These are phyloP conservation scores for Anoplopoma fimbria DNA, from an alignment of 2,113 vertebrate species.

Conservation along the genomic window DNA sequence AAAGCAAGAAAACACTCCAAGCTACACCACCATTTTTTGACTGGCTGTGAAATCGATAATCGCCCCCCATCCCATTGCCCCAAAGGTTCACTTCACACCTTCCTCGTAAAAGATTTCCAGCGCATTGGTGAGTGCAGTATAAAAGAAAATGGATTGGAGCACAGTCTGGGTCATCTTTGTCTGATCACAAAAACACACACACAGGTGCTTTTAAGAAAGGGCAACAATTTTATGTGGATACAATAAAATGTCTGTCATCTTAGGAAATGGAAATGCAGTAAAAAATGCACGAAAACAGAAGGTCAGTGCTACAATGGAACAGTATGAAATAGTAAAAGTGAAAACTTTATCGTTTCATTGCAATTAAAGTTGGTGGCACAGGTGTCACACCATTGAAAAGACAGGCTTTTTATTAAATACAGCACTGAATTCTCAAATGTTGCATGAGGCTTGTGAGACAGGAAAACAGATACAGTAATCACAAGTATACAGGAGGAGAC, in stretches of 20 bases:
- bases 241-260: slow-evolving; percentile 46
- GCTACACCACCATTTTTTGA: slow-evolving; percentile 6
- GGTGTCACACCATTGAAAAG: background rate
- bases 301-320: background rate
- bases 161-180: slow-evolving; percentile 46
- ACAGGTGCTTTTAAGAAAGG: slow-evolving; percentile 55
- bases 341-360: slow-evolving; percentile 4
- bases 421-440: background rate
- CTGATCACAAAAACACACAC: slow-evolving; percentile 27
- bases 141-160: slow-evolving; percentile 59
- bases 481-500: background rate
- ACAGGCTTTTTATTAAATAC: background rate
- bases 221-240: slow-evolving; percentile 40
- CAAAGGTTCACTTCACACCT: slow-evolving; percentile 38
- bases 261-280: slow-evolving; percentile 36
- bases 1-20: slow-evolving; percentile 14
- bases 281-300: slow-evolving; percentile 3
- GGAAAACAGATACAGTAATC: background rate
- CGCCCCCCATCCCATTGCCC: slow-evolving; percentile 5
- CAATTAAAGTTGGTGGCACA: slow-evolving; percentile 3
- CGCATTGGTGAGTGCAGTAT: slow-evolving; percentile 28
- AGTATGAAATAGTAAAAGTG: slow-evolving; percentile 13
- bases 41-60: slow-evolving; percentile 47
- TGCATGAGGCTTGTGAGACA: background rate
- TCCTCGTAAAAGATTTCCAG: slow-evolving; percentile 44